phyloP scores from a whole-genome alignment of 2,113 vertebrate species.

The Grammomys dolichurus region DNA sequence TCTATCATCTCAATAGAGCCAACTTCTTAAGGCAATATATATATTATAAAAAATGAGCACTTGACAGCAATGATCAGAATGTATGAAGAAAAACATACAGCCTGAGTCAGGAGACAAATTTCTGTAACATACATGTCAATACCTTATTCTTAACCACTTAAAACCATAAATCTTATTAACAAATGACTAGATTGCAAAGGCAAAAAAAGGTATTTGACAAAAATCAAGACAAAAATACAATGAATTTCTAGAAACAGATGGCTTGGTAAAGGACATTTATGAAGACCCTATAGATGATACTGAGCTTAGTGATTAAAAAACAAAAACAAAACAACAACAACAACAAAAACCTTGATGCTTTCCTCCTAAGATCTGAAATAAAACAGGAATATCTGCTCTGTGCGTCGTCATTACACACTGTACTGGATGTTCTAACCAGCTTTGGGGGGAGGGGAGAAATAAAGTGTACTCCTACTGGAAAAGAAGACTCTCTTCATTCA shows the following conservation, averaged over 20 bases:
- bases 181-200: neutral
- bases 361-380: neutral
- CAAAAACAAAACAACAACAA: no score
- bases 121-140: neutral
- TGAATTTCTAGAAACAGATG: neutral
- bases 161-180: neutral
- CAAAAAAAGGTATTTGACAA: constrained; percentile 25
- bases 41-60: neutral
- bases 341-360: neutral
- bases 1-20: neutral
- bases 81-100: neutral
- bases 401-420: neutral
- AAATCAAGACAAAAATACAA: neutral
- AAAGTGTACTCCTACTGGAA: neutral
- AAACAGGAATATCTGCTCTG: neutral
- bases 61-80: neutral
- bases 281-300: neutral
- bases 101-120: constrained; percentile 6
- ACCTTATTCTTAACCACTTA: neutral
- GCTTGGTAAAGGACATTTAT: neutral
- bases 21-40: neutral
- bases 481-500: neutral
- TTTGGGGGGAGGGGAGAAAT: neutral
- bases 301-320: neutral
- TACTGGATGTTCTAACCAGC: neutral